These are phyloP conservation scores for Brevimyrus niger DNA, from an alignment of 2,113 vertebrate genomes.

Conservation along the genomic window DNA sequence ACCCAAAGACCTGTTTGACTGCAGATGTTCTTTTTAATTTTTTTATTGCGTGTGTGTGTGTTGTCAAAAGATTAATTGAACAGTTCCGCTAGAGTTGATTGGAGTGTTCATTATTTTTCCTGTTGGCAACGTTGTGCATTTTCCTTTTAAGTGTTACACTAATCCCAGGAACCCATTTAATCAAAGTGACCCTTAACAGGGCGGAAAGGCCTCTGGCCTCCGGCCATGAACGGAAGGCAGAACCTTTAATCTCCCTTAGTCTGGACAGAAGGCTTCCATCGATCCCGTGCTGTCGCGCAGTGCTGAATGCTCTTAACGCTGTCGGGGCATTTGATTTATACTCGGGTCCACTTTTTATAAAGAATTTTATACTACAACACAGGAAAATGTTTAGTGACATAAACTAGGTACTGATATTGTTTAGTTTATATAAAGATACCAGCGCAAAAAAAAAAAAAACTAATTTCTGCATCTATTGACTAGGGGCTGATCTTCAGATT, in stretches of 20 bases:
- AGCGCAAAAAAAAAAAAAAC: neutral
- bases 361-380: neutral
- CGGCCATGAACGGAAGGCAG: neutral
- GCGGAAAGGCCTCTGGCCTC: neutral
- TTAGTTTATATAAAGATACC: neutral
- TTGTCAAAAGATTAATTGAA: neutral
- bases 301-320: neutral
- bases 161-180: slow-evolving; percentile 3
- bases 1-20: neutral
- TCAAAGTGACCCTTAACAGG: neutral
- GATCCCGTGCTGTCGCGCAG: neutral
- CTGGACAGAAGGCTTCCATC: neutral
- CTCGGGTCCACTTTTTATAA: neutral
- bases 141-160: neutral
- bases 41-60: neutral
- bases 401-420: neutral
- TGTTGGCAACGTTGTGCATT: neutral
- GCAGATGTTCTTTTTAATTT: neutral
- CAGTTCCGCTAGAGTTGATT: neutral
- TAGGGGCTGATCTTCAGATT: neutral
- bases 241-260: neutral
- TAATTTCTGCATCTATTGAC: neutral
- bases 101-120: neutral
- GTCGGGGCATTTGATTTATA: neutral
- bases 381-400: neutral